These are phyloP conservation scores for Bujurquina vittata DNA, from an alignment of 2,113 vertebrate species.

Conservation along the genomic window DNA sequence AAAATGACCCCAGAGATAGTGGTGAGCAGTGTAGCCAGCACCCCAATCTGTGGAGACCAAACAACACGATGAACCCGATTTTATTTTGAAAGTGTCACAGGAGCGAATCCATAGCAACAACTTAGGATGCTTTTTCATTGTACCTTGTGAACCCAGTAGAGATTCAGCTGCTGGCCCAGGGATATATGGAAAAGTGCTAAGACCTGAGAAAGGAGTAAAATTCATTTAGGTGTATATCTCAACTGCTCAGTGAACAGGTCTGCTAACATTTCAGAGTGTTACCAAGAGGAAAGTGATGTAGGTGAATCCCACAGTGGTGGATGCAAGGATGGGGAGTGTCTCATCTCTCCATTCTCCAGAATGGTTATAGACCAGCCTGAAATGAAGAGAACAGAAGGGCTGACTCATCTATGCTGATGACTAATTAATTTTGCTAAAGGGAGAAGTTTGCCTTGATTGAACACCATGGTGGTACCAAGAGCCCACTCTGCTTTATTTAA, in stretches of 20 bases:
- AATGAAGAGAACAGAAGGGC: background rate
- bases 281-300: conserved; percentile 92
- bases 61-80: background rate
- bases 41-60: conserved; percentile 82
- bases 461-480: background rate
- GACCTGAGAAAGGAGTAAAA: conserved; percentile 77
- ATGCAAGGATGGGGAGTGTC: conserved; percentile 88
- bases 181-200: conserved; percentile 93
- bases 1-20: conserved; percentile 89
- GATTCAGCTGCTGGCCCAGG: conserved; percentile 94
- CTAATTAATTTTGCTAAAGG: background rate
- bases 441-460: background rate
- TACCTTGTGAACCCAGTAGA: conserved; percentile 99
- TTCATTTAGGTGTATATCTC: background rate
- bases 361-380: conserved; percentile 92
- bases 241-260: background rate
- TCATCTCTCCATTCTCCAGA: conserved; percentile 94
- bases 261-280: background rate
- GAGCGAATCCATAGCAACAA: background rate
- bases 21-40: conserved; percentile 84
- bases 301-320: conserved; percentile 87
- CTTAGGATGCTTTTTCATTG: background rate
- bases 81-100: background rate
- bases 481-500: background rate
- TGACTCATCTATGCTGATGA: background rate